Percentiles rank a stretch among this genome's conserved stretches.
phyloP scores from a whole-genome alignment of 2,797 vertebrate species.

The Peromyscus melanophrys region DNA sequence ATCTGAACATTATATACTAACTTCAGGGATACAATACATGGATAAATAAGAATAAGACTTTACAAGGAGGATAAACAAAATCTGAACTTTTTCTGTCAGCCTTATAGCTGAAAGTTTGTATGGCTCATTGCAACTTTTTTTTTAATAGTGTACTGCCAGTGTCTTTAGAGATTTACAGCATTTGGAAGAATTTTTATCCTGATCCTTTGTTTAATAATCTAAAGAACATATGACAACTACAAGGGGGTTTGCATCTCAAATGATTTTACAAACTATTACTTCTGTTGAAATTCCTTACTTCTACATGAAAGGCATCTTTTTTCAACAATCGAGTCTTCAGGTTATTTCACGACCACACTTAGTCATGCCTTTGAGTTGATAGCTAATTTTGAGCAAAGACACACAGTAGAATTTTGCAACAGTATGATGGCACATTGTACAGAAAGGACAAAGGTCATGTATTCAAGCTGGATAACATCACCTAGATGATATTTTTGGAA shows the following conservation, averaged over 20 bases:
- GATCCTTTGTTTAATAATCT: slow-evolving; percentile 47
- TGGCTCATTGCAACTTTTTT: slow-evolving; percentile 33
- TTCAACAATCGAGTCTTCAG: neutral
- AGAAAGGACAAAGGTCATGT: neutral
- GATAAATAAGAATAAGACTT: slow-evolving; percentile 42
- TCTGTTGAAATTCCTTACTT: slow-evolving; percentile 29
- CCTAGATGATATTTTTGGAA: slow-evolving; percentile 23
- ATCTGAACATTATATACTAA: slow-evolving; percentile 12
- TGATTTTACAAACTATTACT: neutral
- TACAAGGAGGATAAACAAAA: slow-evolving; percentile 11
- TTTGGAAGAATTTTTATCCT: slow-evolving; percentile 63
- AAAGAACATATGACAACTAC: slow-evolving; percentile 41
- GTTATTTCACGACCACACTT: slow-evolving; percentile 13
- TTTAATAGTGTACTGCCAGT: neutral
- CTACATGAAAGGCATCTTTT: slow-evolving; percentile 9
- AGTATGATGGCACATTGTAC: neutral
- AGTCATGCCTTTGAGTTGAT: slow-evolving; percentile 12
- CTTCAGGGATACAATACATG: neutral
- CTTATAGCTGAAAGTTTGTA: slow-evolving; percentile 32
- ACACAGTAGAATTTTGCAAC: neutral
- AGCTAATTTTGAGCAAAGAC: neutral
- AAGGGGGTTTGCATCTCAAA: slow-evolving; percentile 24
- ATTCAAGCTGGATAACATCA: neutral
- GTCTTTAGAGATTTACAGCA: neutral
- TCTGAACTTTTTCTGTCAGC: neutral